Evolutionary conservation across 2,797 vertebrate species (phyloP).

Genomic region (Meda fulgida): DNA sequence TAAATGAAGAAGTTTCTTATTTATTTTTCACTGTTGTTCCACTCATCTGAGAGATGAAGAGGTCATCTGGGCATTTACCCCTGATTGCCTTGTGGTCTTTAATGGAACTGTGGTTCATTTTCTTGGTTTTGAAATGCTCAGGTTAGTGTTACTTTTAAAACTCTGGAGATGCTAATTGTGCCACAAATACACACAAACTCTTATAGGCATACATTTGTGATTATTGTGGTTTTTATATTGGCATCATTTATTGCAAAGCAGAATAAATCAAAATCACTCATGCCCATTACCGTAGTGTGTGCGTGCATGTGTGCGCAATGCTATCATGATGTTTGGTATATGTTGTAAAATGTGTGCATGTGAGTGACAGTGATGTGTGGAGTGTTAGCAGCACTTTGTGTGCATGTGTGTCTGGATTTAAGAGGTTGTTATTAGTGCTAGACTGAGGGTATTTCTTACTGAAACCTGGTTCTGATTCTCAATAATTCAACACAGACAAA

Average conservation of each 20-base stretch:
- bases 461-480: constrained; percentile 34
- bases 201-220: constrained; percentile 15
- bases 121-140: constrained; percentile 46
- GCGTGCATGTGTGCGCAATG: neutral
- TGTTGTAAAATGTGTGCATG: constrained; percentile 31
- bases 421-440: constrained; percentile 35
- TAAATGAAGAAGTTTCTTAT: neutral
- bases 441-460: constrained; percentile 20
- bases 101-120: constrained; percentile 53
- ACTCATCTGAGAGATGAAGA: constrained; percentile 33
- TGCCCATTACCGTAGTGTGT: constrained; percentile 29
- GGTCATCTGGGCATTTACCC: constrained; percentile 35
- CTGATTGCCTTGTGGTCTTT: constrained; percentile 57
- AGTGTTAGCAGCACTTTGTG: constrained; percentile 7
- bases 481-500: constrained; percentile 40
- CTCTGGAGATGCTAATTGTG: constrained; percentile 31
- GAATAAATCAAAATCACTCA: constrained; percentile 45
- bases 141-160: constrained; percentile 57
- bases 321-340: constrained; percentile 24
- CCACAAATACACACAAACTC: constrained; percentile 38
- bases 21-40: neutral
- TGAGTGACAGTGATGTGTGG: constrained; percentile 38
- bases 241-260: constrained; percentile 51
- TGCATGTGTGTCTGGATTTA: constrained; percentile 27
- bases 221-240: constrained; percentile 52